Evolutionary conservation across 2,113 vertebrate species (phyloP).

Genomic region (Dromiciops gliroides): DNA sequence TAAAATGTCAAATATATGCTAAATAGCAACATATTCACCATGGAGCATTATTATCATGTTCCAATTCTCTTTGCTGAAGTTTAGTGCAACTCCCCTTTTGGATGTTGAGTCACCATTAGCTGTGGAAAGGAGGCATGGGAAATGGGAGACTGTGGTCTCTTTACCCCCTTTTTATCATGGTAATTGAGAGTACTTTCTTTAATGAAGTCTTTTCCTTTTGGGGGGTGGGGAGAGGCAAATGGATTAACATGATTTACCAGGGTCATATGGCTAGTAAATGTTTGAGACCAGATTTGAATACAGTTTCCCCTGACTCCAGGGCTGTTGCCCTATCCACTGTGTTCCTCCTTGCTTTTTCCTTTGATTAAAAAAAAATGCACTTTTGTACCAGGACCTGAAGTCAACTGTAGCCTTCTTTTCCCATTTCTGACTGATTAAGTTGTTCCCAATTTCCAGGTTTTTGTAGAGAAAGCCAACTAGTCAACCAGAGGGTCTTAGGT

Average conservation of each 20-base stretch:
- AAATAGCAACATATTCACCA: background rate
- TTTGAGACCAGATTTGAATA: background rate
- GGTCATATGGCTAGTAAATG: background rate
- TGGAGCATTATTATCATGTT: background rate
- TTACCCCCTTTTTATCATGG: too few species aligned
- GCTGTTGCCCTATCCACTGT: background rate
- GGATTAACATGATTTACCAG: too few species aligned
- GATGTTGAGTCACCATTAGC: conserved; percentile 34
- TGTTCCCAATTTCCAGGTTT: background rate
- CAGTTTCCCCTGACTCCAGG: background rate
- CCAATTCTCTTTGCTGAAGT: background rate
- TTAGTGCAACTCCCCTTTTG: background rate
- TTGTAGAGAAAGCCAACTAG: background rate
- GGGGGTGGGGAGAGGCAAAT: too few species aligned
- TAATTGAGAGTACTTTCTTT: background rate
- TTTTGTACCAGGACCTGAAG: background rate
- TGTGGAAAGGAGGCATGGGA: background rate
- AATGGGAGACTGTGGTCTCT: background rate
- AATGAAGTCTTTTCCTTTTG: too few species aligned
- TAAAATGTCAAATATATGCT: conserved; percentile 23
- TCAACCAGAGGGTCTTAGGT: background rate
- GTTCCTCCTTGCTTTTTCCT: background rate
- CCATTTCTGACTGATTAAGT: background rate
- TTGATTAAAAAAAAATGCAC: background rate
- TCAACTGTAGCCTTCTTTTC: background rate